Conservation (phyloP, 2,797 vertebrate genomes). For the Onychomys arenicola region DNA sequence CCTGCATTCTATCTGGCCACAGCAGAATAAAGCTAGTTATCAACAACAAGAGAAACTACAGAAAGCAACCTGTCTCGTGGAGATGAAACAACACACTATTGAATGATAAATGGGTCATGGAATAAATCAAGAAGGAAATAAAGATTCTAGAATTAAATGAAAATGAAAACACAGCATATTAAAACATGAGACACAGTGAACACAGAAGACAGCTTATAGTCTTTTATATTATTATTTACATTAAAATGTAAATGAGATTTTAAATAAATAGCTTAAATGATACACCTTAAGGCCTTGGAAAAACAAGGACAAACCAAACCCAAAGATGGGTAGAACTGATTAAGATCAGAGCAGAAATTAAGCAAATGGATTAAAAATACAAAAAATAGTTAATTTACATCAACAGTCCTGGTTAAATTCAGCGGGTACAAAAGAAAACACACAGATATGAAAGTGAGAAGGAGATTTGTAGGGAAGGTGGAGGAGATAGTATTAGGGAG, state of each 20-base stretch:
- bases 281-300: not conserved
- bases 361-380: not conserved
- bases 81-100: not conserved
- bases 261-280: not conserved
- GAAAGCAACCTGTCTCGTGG: not conserved
- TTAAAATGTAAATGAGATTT: not conserved
- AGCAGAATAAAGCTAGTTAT: not conserved
- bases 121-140: not conserved
- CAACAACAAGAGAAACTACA: not conserved
- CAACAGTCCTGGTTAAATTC: not conserved
- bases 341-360: not conserved
- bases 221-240: too few species aligned
- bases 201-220: not conserved
- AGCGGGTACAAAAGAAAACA: not conserved
- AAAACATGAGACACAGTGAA: not conserved
- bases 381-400: not conserved
- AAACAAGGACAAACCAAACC: not conserved
- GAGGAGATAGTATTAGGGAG: too few species aligned
- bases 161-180: not conserved
- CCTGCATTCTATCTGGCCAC: not conserved
- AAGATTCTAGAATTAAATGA: not conserved
- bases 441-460: not conserved
- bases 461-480: not conserved
- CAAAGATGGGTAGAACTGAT: not conserved
- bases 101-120: not conserved